Percentiles rank a stretch among this genome's conserved stretches.
Conservation (phyloP, 2,888 invertebrate species). For the Resseliella maxima region DNA sequence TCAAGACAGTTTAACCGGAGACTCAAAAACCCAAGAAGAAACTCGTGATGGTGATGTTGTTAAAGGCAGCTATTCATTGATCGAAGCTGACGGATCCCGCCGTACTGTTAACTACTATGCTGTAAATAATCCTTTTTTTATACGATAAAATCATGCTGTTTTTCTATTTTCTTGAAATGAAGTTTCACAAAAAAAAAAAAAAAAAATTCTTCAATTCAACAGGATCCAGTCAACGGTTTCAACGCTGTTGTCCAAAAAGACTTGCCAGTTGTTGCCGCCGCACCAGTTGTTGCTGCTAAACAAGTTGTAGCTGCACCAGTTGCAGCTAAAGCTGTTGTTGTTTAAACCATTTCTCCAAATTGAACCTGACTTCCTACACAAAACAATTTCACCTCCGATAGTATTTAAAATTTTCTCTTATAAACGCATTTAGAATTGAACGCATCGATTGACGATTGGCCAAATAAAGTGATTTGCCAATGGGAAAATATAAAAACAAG, state of each 20-base stretch:
- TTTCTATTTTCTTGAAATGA: no score
- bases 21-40: constrained; percentile 69
- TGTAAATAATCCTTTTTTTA: no score
- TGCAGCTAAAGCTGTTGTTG: constrained; percentile 26
- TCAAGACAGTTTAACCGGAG: constrained; percentile 69
- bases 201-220: no score
- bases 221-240: constrained; percentile 69
- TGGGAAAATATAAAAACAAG: not conserved
- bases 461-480: not conserved
- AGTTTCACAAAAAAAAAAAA: no score
- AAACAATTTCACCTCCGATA: constrained; percentile 20
- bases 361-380: constrained; percentile 43
- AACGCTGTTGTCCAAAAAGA: constrained; percentile 69
- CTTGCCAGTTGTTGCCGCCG: constrained; percentile 63
- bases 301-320: constrained; percentile 62
- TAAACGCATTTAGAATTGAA: not conserved
- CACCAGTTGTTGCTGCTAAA: constrained; percentile 65
- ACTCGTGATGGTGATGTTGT: constrained; percentile 69
- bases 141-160: no score
- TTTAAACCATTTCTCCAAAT: constrained; percentile 56
- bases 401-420: not conserved
- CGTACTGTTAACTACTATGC: constrained; percentile 69
- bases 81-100: constrained; percentile 69
- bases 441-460: not conserved
- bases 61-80: constrained; percentile 68